Evolutionary conservation across 2,888 invertebrate species (phyloP).

Genomic region (Platycnemis pennipes): DNA sequence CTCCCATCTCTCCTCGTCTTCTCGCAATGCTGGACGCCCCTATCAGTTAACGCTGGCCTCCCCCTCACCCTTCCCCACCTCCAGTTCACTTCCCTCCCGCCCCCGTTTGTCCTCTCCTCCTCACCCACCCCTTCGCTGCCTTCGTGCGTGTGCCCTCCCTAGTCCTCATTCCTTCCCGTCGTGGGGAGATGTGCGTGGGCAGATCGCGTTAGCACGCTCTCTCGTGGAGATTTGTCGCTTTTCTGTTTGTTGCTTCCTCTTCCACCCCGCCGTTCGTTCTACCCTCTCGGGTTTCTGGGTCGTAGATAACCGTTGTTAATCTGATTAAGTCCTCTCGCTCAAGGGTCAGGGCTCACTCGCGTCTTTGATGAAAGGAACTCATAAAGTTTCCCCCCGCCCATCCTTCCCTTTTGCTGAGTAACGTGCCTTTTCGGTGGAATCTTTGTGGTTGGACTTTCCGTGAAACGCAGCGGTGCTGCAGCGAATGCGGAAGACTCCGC

Average conservation of each 20-base stretch:
- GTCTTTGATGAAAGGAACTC: slow-evolving; percentile 16
- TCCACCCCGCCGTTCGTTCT: slow-evolving; percentile 26
- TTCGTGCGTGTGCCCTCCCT: neutral
- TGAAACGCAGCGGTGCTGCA: neutral
- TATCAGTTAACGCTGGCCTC: neutral
- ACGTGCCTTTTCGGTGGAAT: neutral
- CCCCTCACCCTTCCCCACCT: neutral
- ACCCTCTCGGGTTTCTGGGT: slow-evolving; percentile 20
- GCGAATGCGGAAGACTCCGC: neutral
- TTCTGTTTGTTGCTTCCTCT: slow-evolving; percentile 34
- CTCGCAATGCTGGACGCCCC: neutral
- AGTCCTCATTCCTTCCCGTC: slow-evolving; percentile 8
- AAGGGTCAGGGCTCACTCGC: neutral
- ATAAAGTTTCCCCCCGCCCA: neutral
- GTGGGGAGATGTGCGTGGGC: slow-evolving; percentile 34
- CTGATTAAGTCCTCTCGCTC: slow-evolving; percentile 40
- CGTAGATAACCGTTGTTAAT: slow-evolving; percentile 53
- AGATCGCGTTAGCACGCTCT: slow-evolving; percentile 45
- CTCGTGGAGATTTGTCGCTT: slow-evolving; percentile 58
- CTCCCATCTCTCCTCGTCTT: neutral
- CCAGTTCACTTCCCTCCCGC: neutral
- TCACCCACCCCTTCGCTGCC: neutral
- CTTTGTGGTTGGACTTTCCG: neutral
- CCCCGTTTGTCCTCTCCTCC: neutral
- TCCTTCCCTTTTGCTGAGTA: neutral